Conservation (phyloP, 2,113 vertebrate species). For the Calidris pugnax region DNA sequence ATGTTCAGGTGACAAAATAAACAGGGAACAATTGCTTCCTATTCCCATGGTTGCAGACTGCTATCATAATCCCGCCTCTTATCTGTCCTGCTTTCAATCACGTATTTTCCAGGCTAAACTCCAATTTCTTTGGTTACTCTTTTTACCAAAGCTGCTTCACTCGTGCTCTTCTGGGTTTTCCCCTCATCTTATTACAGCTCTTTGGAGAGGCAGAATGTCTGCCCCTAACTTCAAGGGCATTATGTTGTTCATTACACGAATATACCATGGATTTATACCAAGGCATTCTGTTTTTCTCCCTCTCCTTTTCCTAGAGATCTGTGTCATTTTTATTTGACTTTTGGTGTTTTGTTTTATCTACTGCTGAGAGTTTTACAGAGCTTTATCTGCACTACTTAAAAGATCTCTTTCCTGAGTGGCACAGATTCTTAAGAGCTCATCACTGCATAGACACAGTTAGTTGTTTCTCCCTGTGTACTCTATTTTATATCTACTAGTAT, state of each 20-base stretch:
- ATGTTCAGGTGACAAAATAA: not conserved
- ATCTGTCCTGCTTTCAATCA: not conserved
- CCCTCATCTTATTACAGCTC: not conserved
- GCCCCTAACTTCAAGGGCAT: not conserved
- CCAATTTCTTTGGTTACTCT: not conserved
- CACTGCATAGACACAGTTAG: not conserved
- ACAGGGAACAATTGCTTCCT: not conserved
- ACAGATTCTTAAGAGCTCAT: not conserved
- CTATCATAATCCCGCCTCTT: not conserved
- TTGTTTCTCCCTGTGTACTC: not conserved
- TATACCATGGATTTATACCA: not conserved
- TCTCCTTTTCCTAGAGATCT: not conserved
- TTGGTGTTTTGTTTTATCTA: not conserved
- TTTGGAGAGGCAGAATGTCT: not conserved
- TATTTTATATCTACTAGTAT: not conserved
- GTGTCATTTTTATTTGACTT: not conserved
- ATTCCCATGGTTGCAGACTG: not conserved
- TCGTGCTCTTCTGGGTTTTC: not conserved
- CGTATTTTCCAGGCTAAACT: not conserved
- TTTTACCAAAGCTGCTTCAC: not conserved
- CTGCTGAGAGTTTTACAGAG: not conserved
- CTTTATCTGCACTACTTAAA: not conserved
- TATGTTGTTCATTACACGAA: not conserved
- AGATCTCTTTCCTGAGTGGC: not conserved
- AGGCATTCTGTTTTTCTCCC: not conserved